A percentile compares a stretch with the other conserved stretches of the same genome.
Evolutionary conservation across 2,888 invertebrate genomes (phyloP).

Genomic region (Marronus borbonicus): DNA sequence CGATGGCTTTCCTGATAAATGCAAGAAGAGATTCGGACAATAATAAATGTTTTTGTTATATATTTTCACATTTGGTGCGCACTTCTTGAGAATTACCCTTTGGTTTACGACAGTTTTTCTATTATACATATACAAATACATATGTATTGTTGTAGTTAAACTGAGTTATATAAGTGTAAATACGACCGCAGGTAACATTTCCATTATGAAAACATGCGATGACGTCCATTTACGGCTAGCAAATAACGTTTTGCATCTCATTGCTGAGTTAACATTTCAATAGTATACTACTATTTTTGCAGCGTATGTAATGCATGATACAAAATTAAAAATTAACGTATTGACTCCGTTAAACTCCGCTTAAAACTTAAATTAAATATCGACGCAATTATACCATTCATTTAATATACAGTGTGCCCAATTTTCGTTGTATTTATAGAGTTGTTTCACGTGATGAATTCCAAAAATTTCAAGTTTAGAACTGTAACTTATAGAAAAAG

Average conservation of each 20-base stretch:
- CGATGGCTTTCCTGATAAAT: slow-evolving; percentile 23
- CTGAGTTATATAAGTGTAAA: not conserved
- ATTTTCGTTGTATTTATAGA: no score
- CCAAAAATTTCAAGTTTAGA: no score
- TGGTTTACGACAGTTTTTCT: not conserved
- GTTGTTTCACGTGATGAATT: no score
- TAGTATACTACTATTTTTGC: not conserved
- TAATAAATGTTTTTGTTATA: slow-evolving; percentile 4
- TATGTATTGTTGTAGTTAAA: not conserved
- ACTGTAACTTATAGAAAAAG: no score
- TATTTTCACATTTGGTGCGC: slow-evolving; percentile 9
- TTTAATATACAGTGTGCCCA: no score
- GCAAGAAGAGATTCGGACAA: slow-evolving; percentile 25
- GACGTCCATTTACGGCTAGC: no score
- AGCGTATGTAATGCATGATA: not conserved
- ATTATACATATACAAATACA: no score
- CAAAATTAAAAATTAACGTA: no score
- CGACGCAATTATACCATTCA: no score
- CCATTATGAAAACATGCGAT: no score
- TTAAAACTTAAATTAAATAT: not conserved
- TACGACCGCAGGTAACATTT: no score
- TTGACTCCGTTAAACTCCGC: no score
- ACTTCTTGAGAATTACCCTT: not conserved
- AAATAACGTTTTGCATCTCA: not conserved
- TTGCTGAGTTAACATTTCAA: not conserved